Conservation (phyloP, 2,113 vertebrate species). For the Cyrtonyx montezumae region DNA sequence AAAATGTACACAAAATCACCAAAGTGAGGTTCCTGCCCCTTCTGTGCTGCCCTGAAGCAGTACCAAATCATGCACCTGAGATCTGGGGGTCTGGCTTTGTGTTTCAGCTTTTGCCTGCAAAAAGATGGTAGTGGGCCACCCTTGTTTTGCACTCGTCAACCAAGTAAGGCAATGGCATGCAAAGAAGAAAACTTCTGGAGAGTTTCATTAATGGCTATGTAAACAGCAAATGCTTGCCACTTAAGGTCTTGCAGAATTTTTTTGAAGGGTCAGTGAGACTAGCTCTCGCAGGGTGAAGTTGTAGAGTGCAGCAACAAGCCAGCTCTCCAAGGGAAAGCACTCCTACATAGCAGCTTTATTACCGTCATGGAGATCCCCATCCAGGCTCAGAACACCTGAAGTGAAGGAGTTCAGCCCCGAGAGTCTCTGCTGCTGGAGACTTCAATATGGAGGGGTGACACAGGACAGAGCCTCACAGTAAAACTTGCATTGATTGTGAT, state of each 20-base stretch:
- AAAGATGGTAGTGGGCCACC: neutral
- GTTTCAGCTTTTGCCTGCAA: neutral
- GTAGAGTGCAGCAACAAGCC: neutral
- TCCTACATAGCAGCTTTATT: neutral
- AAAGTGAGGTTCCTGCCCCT: neutral
- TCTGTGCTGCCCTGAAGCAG: neutral
- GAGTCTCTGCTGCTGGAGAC: neutral
- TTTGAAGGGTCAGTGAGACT: neutral
- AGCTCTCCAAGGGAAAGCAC: neutral
- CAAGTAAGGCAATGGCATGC: neutral
- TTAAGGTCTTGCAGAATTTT: neutral
- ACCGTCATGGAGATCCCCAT: neutral
- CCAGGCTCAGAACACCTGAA: neutral
- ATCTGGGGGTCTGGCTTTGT: neutral
- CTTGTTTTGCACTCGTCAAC: neutral
- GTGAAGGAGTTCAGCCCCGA: neutral
- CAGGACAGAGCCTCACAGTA: neutral
- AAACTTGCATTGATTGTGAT: neutral
- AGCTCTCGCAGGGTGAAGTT: neutral
- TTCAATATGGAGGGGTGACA: neutral
- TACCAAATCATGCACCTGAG: neutral
- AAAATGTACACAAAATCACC: neutral
- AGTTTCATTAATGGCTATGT: neutral
- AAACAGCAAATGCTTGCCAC: neutral
- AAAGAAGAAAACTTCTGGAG: neutral